A percentile compares a stretch with the other conserved stretches of the same genome.
Conservation (phyloP, 2,797 vertebrate species). For the Phrynocephalus guinanensis region DNA sequence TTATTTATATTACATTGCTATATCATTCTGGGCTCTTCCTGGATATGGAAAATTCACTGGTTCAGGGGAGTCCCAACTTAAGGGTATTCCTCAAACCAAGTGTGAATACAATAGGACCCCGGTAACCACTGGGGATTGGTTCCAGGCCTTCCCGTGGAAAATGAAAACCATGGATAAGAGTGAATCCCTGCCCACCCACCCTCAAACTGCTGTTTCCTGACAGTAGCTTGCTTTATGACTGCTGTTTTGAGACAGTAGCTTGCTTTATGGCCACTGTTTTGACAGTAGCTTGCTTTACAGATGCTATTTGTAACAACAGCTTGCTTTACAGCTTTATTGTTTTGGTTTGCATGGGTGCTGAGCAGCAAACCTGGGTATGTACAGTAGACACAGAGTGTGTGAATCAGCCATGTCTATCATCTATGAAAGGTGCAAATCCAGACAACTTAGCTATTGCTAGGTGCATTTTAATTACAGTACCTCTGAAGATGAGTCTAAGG, state of each 20-base stretch:
- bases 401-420: background rate
- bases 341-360: background rate
- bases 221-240: too few relatives aligned
- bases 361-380: background rate
- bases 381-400: background rate
- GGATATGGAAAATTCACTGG: background rate
- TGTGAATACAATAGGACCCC: background rate
- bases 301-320: too few relatives aligned
- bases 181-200: too few relatives aligned
- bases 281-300: too few relatives aligned
- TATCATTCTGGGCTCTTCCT: background rate
- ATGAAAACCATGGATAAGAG: too few relatives aligned
- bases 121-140: too few relatives aligned
- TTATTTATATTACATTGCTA: background rate
- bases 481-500: constrained; percentile 20
- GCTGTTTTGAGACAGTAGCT: too few relatives aligned
- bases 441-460: constrained; percentile 23
- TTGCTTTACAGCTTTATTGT: background rate
- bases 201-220: too few relatives aligned
- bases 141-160: too few relatives aligned
- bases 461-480: constrained; percentile 54
- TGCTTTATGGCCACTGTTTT: too few relatives aligned
- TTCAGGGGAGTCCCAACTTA: background rate
- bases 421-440: background rate
- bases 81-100: background rate